A percentile compares a stretch with the other conserved stretches of the same genome.
Evolutionary conservation across 2,113 vertebrate species (phyloP).

Genomic region (Ranitomeya variabilis): DNA sequence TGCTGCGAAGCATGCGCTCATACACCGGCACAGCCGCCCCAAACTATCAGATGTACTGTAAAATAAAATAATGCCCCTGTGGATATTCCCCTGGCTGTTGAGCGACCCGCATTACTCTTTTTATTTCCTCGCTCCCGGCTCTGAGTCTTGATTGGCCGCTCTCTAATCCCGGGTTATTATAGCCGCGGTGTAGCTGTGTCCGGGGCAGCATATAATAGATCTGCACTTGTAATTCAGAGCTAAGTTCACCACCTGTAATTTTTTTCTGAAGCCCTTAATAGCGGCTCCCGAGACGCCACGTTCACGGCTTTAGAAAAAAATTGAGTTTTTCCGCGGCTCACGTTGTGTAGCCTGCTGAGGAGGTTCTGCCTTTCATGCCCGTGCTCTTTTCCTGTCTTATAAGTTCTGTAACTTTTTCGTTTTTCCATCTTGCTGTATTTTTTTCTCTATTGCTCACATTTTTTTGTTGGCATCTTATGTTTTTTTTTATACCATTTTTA

Average conservation of each 20-base stretch:
- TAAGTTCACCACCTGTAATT: neutral
- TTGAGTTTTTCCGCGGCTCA: neutral
- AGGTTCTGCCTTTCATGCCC: neutral
- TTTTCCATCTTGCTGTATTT: no score
- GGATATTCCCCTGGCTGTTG: neutral
- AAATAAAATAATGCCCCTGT: no score
- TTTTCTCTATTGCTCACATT: no score
- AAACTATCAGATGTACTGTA: no score
- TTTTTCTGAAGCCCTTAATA: constrained; percentile 20
- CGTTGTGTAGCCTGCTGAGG: neutral
- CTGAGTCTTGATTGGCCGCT: constrained; percentile 37
- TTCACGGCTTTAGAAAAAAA: neutral
- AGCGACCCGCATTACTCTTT: neutral
- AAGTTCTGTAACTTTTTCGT: no score
- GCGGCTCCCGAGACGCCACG: neutral
- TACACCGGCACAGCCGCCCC: no score
- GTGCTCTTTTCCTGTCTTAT: neutral
- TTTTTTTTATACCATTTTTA: no score
- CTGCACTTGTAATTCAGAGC: neutral
- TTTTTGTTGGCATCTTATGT: no score
- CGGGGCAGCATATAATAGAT: neutral
- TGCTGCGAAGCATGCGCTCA: no score
- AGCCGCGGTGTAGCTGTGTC: neutral
- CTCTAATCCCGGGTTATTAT: neutral
- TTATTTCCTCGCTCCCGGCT: neutral